Evolutionary conservation across 2,797 vertebrate genomes (phyloP), one percentile per base, ranked within the genome.

Genomic region (Enteromius anoplus): DNA sequence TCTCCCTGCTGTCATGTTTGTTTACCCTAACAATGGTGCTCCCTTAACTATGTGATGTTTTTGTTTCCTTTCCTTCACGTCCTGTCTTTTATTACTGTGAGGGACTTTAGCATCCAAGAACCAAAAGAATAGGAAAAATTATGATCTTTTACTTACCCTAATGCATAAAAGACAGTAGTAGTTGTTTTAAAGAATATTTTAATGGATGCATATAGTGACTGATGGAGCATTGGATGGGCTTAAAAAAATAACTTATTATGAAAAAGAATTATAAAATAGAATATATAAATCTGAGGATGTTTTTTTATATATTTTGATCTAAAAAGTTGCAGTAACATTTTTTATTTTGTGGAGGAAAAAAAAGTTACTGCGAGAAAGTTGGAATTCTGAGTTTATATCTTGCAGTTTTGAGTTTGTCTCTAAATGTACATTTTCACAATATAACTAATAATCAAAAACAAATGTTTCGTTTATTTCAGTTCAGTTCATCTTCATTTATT

Each of bases 1-100:
- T 70, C 66, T 40, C 77, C 32, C 77, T 55, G 58, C 70, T 32
- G 58, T 83, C 71, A 76, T 85, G 80, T 69, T 73, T 84, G 60
- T 66, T 64, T 84, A 58, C 62, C 32, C 49, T 29, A 51, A 49
- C 37, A 10, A 85, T 29, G 42, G 29, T 11, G 47, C 45, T 5
- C 21, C 47, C 42, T 70, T 81, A 71, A 37, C 47, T 72, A 37
- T 14, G 11, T 58, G 58, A 78, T 55, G 21, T 19, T 62, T 62
- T 62, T 62, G 23, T 62, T 66, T 58, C 23, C 60, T 26, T 4
- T 75, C 45, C 17, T 72, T 71, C 2, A 14, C 17, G 32, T 81
- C 51, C 23, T 51, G 42, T 51, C 65, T 71, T 68, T 66, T 66
- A 32, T 29, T 69, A 42, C 58, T 60, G 37, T 47, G 23, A 8